Evolutionary conservation across 2,797 vertebrate species (phyloP), one percentile per base, ranked within the genome.

Genomic region (Tapera naevia): DNA sequence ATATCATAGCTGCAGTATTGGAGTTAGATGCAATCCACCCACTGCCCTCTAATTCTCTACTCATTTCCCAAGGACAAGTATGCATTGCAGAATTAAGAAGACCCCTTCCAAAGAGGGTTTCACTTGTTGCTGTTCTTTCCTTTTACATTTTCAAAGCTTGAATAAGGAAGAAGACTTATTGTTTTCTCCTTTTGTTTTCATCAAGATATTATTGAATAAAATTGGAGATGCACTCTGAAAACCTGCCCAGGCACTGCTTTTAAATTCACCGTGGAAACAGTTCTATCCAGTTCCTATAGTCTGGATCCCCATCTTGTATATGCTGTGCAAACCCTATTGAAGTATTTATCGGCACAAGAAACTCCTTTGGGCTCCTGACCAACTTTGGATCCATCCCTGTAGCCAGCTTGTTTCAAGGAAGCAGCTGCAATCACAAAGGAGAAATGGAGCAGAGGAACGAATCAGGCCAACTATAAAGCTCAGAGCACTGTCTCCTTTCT

Each of bases 291-390:
- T 50, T 79, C 17, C n/a, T 56, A 5, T 2, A 51, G 30, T 11
- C 18, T 32, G 45, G 24, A 46, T 43, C 13, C 12, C 14, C 9
- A 8, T 48, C n/a, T 75, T 48, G 2, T 22, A 45, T 5, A 54
- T 15, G 17, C 24, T 57, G 11, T 8, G 16, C 14, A 84, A 90
- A 70, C 14, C 11, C 14, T 43, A 7, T 11, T 50, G 8, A 46
- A 67, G 37, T 86, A 32, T 10, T 17, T 35, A 0, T 4, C n/a
- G 43, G 11, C 13, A 66, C 3, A 28, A 4, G 5, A 2, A 7
- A 10, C 11, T 73, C 0, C 1, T 79, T 70, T 39, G 41, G 65
- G 35, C 10, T 80, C 32, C n/a, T 39, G 53, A 70, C 37, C 23
- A 66, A 30, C 23, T 70, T 61, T 57, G 15, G 17, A 56, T 39